Base-by-base conservation (phyloP, 2,888 invertebrate genomes). In the Folsomia manolachei region DNA sequence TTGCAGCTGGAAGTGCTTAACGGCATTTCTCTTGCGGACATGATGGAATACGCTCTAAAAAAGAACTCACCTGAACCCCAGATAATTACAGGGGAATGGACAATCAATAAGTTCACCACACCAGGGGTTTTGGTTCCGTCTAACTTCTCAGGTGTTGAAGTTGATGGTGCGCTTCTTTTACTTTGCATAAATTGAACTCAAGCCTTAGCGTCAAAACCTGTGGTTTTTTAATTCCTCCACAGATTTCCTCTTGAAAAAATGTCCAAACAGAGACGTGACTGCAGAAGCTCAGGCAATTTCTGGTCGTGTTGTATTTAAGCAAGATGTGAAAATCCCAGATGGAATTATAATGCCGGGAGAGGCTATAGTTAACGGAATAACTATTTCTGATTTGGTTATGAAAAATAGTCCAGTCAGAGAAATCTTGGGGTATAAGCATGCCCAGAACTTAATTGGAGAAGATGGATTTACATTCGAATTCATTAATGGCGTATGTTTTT, bases 351-450 rank as follows among this genome's bases (percentile, higher is more conserved):
- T 73, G 1, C 51, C 26, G 14, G 27, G 60, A 19, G 51, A 65
- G 11, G 63, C 72, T 7, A 63, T n/a, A 0, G 68, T 79, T 4
- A 77, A 77, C 62, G 68, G 51, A 9, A 75, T 79, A 1, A 53
- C n/a, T 19, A 77, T 76, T 65, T 73, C 73, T 9, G 64, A 76
- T 11, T 52, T 79, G 27, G 75, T 69, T n/a, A 27, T 79, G 7
- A 73, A 72, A 24, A 67, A 67, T 19, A 69, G 71, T 14, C 23
- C 23, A 7, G 23, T 61, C 21, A 56, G 65, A 1, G 70, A 71
- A 11, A 71, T 79, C 21, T 9, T 21, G n/a, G 79, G 77, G 0
- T 72, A 62, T 23, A 79, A 79, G 52, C 73, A 74, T 52, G 74
- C 73, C 1, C 64, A 70, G 4, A 53, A 56, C 53, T 19, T 67